Evolutionary conservation across 2,113 vertebrate species (phyloP).

Genomic region (Eublepharis macularius): DNA sequence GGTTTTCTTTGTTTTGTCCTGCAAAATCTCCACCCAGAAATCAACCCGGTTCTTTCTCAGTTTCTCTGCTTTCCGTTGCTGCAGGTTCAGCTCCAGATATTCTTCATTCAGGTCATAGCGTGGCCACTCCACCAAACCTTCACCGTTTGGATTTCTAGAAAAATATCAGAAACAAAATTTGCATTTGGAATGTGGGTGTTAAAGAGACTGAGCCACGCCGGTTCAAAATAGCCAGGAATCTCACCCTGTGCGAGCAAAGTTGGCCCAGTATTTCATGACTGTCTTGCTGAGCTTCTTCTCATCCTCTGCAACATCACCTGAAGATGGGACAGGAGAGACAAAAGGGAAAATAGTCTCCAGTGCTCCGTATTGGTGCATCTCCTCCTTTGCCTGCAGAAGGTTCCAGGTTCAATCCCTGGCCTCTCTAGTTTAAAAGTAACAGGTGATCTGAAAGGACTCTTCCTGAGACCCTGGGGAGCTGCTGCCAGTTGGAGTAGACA

Average conservation of each 20-base stretch:
- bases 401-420: no score
- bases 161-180: background rate
- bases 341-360: background rate
- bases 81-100: slow-evolving; percentile 47
- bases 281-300: slow-evolving; percentile 77
- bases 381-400: no score
- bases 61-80: slow-evolving; percentile 9
- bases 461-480: no score
- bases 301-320: slow-evolving; percentile 67
- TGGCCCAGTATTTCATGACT: slow-evolving; percentile 86
- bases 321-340: slow-evolving; percentile 4
- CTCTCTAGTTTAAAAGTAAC: no score
- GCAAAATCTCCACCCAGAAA: slow-evolving; percentile 69
- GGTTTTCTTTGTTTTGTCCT: slow-evolving; percentile 57
- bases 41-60: slow-evolving; percentile 41
- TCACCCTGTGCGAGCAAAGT: slow-evolving; percentile 80
- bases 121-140: slow-evolving; percentile 49
- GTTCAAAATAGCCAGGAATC: slow-evolving; percentile 23
- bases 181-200: no score
- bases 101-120: slow-evolving; percentile 22
- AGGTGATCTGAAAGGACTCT: no score
- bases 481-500: no score
- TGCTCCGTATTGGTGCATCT: no score
- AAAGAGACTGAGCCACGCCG: background rate
- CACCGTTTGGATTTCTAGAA: slow-evolving; percentile 49